Conservation (phyloP, 2,113 vertebrate species). For the Burhinus bistriatus region DNA sequence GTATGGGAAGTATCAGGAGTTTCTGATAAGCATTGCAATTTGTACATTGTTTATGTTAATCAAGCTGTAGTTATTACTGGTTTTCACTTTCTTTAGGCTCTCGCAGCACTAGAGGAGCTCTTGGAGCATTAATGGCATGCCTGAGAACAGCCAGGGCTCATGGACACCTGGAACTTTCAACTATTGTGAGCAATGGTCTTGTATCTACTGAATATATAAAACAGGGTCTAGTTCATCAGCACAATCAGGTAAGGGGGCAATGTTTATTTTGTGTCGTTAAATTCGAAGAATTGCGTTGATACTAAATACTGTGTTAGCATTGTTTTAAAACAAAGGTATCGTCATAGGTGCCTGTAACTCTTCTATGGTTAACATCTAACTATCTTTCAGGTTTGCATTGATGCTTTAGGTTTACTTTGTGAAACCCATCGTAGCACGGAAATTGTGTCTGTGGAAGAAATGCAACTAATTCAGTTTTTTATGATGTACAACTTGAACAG, state of each 20-base stretch:
- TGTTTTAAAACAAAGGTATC: neutral
- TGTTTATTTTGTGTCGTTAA: neutral
- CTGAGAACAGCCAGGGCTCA: conserved; percentile 88
- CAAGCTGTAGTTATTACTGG: neutral
- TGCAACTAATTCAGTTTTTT: conserved; percentile 85
- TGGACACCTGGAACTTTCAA: conserved; percentile 78
- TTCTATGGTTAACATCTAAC: neutral
- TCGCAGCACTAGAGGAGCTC: conserved; percentile 78
- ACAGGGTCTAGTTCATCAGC: conserved; percentile 89
- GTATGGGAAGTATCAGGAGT: neutral
- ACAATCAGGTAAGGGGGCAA: conserved; percentile 83
- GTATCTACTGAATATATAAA: conserved; percentile 79
- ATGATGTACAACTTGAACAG: conserved; percentile 86
- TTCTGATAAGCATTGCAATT: neutral
- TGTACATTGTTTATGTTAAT: neutral
- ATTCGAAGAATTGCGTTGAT: neutral
- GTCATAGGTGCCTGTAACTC: neutral
- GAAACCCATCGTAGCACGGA: conserved; percentile 93
- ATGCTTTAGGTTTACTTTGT: conserved; percentile 92
- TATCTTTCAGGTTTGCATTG: conserved; percentile 85
- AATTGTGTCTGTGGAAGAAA: conserved; percentile 82
- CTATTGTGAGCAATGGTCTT: conserved; percentile 77
- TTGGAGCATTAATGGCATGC: conserved; percentile 92
- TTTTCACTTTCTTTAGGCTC: conserved; percentile 62
- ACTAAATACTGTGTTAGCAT: neutral